Conservation (phyloP, 2,888 invertebrate genomes). For the Drosophila merina region DNA sequence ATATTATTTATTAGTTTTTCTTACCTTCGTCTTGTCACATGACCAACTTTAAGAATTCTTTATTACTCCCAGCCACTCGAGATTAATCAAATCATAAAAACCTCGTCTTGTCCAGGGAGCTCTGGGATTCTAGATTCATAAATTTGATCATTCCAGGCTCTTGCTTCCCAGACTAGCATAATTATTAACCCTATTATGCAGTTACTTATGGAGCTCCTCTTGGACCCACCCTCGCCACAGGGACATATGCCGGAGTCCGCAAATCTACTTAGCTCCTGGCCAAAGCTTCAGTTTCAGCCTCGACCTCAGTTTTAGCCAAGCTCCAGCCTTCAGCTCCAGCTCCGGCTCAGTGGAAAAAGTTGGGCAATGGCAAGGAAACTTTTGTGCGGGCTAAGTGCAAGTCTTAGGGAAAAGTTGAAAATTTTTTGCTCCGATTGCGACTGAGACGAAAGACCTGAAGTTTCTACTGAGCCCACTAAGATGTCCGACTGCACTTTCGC, state of each 20-base stretch:
- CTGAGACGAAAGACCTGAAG: slow-evolving; percentile 43
- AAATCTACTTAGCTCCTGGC: slow-evolving; percentile 63
- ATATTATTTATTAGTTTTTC: background rate
- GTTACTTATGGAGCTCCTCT: slow-evolving; percentile 18
- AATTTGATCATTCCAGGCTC: slow-evolving; percentile 23
- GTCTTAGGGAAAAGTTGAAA: slow-evolving; percentile 62
- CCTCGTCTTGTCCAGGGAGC: background rate
- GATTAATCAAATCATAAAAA: slow-evolving; percentile 26
- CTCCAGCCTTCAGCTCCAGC: slow-evolving; percentile 34
- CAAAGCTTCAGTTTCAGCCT: slow-evolving; percentile 24
- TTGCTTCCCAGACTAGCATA: slow-evolving; percentile 38
- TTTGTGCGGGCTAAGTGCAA: slow-evolving; percentile 66
- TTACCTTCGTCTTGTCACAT: background rate
- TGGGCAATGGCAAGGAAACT: slow-evolving; percentile 48
- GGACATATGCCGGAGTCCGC: slow-evolving; percentile 56
- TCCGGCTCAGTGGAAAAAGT: slow-evolving; percentile 50
- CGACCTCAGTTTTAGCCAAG: slow-evolving; percentile 36
- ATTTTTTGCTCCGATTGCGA: slow-evolving; percentile 49
- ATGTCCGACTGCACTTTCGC: slow-evolving; percentile 16
- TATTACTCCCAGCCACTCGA: slow-evolving; percentile 1
- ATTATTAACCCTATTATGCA: slow-evolving; percentile 45
- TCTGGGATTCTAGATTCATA: slow-evolving; percentile 21
- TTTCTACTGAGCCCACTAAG: slow-evolving; percentile 27
- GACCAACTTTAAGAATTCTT: background rate
- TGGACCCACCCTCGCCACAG: background rate